phyloP scores from a whole-genome alignment of 1,140 invertebrate genomes.

The Calephelis virginiensis region DNA sequence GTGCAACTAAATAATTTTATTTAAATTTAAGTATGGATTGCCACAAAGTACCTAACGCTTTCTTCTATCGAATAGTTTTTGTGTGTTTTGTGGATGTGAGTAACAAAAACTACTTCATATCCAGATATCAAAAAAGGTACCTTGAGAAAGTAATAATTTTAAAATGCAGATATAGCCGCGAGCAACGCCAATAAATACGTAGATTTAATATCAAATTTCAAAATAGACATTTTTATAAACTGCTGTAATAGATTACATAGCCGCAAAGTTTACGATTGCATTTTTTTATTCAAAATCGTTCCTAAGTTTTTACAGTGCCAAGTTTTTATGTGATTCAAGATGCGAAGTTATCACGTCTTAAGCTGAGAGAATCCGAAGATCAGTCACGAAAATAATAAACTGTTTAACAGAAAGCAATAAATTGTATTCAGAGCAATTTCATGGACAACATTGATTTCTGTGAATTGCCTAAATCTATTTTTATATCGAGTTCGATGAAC shows the following conservation, averaged over 20 bases:
- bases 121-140: no score
- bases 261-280: not conserved
- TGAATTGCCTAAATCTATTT: slow-evolving; percentile 22
- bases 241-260: not conserved
- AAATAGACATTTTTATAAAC: no score
- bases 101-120: no score
- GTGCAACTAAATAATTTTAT: no score
- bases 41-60: no score
- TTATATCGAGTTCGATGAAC: slow-evolving; percentile 30
- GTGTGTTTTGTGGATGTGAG: no score
- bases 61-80: no score
- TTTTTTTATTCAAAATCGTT: not conserved
- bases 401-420: slow-evolving; percentile 21
- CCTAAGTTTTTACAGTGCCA: not conserved
- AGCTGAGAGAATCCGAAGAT: slow-evolving; percentile 24
- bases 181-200: no score
- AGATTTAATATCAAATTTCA: no score
- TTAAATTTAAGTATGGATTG: no score
- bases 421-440: slow-evolving; percentile 19
- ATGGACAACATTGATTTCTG: slow-evolving; percentile 15
- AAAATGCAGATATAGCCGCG: no score
- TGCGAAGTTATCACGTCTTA: slow-evolving; percentile 22
- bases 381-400: slow-evolving; percentile 19
- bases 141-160: no score
- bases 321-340: not conserved